Percentiles rank a stretch among this genome's conserved stretches.
Conservation (phyloP, 2,888 invertebrate species). For the Trissonchulus sp. region DNA sequence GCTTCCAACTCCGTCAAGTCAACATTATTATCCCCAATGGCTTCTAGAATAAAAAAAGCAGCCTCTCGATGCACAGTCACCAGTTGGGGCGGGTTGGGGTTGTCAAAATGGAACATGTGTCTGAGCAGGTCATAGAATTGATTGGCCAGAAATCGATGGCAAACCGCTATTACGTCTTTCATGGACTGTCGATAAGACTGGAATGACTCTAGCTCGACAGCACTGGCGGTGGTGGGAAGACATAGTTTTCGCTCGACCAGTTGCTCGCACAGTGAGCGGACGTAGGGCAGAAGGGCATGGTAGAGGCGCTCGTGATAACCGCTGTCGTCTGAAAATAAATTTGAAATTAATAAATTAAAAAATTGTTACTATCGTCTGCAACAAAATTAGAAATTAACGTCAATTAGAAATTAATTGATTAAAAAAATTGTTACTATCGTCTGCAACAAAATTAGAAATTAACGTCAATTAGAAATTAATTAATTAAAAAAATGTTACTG, state of each 20-base stretch:
- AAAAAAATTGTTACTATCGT: no score
- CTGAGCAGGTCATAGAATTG: neutral
- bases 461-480: no score
- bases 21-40: neutral
- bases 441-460: no score
- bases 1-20: neutral
- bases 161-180: neutral
- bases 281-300: neutral
- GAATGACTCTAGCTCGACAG: neutral
- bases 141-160: neutral
- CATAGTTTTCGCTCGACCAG: neutral
- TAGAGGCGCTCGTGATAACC: no score
- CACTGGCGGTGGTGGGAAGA: neutral
- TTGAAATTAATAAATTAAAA: no score
- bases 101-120: neutral
- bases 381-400: no score
- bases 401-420: no score
- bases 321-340: no score
- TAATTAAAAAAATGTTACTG: no score
- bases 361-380: no score
- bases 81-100: neutral
- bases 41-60: neutral
- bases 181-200: neutral
- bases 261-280: neutral
- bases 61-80: neutral